These are phyloP conservation scores for Sebastes miniatus DNA, from an alignment of 2,797 vertebrate species.

Conservation along the genomic window DNA sequence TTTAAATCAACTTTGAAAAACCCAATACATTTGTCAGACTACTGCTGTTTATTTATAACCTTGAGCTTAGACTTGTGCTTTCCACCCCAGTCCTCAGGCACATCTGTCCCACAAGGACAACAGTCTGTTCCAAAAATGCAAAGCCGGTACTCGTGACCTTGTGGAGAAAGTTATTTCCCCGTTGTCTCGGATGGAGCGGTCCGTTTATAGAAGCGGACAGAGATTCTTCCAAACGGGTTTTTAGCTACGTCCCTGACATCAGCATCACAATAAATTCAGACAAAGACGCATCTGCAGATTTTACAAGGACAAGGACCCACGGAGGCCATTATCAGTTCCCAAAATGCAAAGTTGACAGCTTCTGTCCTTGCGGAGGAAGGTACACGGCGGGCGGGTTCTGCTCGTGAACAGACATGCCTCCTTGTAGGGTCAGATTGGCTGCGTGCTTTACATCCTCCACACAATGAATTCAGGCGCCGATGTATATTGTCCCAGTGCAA, in stretches of 20 bases:
- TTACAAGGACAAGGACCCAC: background rate
- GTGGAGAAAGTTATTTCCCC: background rate
- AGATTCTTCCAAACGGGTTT: background rate
- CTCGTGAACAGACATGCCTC: background rate
- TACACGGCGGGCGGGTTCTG: background rate
- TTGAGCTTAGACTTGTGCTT: background rate
- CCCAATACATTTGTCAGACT: background rate
- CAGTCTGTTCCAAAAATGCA: background rate
- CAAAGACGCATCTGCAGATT: background rate
- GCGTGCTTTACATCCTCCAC: too few species aligned
- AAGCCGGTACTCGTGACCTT: background rate
- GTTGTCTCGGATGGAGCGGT: background rate
- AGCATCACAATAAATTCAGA: background rate
- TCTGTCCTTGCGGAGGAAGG: background rate
- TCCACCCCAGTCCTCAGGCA: background rate
- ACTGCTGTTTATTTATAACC: background rate
- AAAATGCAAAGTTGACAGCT: background rate
- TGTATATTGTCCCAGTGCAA: background rate
- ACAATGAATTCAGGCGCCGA: background rate
- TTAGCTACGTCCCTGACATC: background rate
- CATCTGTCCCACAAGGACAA: background rate
- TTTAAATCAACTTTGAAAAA: background rate
- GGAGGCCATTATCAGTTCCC: background rate
- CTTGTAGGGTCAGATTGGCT: background rate
- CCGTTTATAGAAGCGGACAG: background rate